phyloP scores from a whole-genome alignment of 2,888 invertebrate species.

The Xestia ashworthii region DNA sequence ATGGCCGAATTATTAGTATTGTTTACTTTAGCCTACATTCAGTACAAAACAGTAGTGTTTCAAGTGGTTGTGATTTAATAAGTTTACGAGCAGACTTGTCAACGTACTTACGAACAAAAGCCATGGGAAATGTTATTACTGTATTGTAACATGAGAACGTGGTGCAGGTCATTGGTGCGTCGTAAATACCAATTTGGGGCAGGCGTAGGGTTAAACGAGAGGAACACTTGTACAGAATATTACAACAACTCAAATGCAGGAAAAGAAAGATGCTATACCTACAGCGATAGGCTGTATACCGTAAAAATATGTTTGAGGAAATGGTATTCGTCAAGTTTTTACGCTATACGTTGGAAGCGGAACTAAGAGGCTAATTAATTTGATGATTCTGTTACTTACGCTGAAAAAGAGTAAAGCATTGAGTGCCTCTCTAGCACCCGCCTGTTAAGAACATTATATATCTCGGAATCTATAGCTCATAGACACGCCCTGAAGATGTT shows the following conservation, averaged over 20 bases:
- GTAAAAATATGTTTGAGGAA: constrained; percentile 38
- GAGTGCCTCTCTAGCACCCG: neutral
- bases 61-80: constrained; percentile 69
- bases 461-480: constrained; percentile 23
- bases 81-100: constrained; percentile 78
- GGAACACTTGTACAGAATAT: constrained; percentile 28
- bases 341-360: constrained; percentile 45
- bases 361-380: constrained; percentile 57
- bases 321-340: constrained; percentile 49
- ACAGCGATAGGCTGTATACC: neutral
- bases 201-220: constrained; percentile 59
- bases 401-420: constrained; percentile 38
- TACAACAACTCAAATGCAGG: neutral
- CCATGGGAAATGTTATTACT: constrained; percentile 72
- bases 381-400: constrained; percentile 45
- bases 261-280: neutral
- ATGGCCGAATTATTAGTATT: constrained; percentile 37
- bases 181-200: constrained; percentile 78
- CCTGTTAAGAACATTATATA: constrained; percentile 25
- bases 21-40: constrained; percentile 39
- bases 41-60: constrained; percentile 50
- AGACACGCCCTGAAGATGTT: constrained; percentile 39
- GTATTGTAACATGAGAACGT: constrained; percentile 72
- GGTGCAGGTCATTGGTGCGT: constrained; percentile 74
- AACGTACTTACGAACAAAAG: constrained; percentile 75